Evolutionary conservation across 1,140 invertebrate genomes (phyloP).

Genomic region (Pogonomyrmex barbatus): DNA sequence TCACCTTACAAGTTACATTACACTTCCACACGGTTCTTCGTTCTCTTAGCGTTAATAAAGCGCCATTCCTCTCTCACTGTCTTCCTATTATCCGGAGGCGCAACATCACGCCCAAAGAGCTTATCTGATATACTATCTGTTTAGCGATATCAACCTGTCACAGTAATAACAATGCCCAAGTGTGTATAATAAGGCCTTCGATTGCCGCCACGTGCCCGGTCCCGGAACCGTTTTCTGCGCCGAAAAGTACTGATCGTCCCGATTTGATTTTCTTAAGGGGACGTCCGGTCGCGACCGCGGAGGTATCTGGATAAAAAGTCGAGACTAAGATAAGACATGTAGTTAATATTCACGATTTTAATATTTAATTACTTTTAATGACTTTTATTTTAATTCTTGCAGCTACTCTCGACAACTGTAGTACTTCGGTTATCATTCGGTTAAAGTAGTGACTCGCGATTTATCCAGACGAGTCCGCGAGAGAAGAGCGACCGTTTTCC

Average conservation of each 20-base stretch:
- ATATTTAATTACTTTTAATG: not conserved
- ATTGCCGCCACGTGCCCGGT: conserved; percentile 74
- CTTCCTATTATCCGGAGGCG: conserved; percentile 30
- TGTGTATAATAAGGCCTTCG: conserved; percentile 85
- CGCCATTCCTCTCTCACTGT: conserved; percentile 30
- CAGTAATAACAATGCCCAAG: conserved; percentile 86
- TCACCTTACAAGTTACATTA: conserved; percentile 57
- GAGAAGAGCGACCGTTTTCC: not conserved
- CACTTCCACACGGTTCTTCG: conserved; percentile 58
- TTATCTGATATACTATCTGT: conserved; percentile 81
- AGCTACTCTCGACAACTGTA: not conserved
- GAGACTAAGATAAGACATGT: not conserved
- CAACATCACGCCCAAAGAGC: conserved; percentile 51
- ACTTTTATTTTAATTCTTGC: not conserved
- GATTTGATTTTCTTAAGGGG: conserved; percentile 1
- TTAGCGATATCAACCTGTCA: conserved; percentile 82
- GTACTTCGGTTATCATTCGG: not conserved
- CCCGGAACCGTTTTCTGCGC: conserved; percentile 40
- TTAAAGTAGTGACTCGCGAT: not conserved
- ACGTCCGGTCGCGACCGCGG: not conserved
- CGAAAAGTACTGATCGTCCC: conserved; percentile 16
- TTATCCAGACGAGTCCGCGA: not conserved
- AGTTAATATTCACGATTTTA: not conserved
- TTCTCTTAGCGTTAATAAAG: conserved; percentile 55
- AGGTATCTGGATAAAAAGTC: conserved; percentile 33